Conservation (phyloP, 2,113 vertebrate species). For the Pleuronectes platessa region DNA sequence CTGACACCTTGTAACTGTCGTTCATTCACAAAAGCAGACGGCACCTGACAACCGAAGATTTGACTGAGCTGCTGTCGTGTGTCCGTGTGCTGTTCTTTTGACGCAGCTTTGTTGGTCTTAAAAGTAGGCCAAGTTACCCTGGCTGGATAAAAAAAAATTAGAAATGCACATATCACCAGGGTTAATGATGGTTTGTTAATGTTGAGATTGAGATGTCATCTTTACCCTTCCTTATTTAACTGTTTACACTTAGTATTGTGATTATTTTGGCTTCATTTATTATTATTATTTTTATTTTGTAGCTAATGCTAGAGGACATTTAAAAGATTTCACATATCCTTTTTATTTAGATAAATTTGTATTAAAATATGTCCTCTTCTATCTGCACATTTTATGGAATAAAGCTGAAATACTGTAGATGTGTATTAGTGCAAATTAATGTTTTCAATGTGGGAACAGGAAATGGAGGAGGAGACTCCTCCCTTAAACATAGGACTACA, state of each 20-base stretch:
- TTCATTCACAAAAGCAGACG: constrained; percentile 31
- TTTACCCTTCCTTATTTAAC: neutral
- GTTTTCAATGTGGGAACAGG: neutral
- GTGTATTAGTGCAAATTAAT: neutral
- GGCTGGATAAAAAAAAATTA: neutral
- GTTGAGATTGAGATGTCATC: neutral
- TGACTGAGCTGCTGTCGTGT: neutral
- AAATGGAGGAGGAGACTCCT: neutral
- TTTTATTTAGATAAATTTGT: too few species aligned
- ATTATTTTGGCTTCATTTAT: neutral
- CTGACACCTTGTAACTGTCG: neutral
- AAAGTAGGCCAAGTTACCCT: neutral
- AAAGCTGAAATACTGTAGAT: too few species aligned
- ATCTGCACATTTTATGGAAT: neutral
- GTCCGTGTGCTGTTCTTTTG: too few species aligned
- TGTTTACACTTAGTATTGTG: neutral
- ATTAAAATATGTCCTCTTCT: too few species aligned
- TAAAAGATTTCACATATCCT: too few species aligned
- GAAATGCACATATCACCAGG: neutral
- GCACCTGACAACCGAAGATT: constrained; percentile 4
- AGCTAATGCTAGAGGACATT: too few species aligned
- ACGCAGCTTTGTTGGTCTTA: too few species aligned
- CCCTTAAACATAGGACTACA: neutral
- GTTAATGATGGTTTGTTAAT: neutral
- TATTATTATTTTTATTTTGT: neutral